Base-by-base conservation (phyloP, 2,797 vertebrate species). In the Otolemur crassicaudatus region DNA sequence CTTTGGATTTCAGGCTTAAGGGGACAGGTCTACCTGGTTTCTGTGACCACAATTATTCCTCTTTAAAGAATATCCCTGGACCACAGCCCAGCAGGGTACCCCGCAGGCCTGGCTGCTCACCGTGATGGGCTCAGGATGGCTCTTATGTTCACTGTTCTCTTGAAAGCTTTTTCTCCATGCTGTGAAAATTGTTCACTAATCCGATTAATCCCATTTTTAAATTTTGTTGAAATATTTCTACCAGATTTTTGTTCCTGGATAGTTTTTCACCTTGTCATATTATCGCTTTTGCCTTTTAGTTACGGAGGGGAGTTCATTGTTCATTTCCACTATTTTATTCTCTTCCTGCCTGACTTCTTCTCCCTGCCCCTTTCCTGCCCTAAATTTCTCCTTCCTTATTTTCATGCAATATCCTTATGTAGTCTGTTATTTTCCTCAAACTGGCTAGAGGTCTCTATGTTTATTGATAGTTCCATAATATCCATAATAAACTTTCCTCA, bases 21-120 rank as follows among this genome's bases (percentile, higher is more conserved):
- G 1, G 13, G 12, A 14, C 37, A 53, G 31, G 25, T 29, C 7
- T 60, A 2, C 0, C 0, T 4, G 5, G 23, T 22, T 60, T 22
- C 19, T 85, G 43, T 16, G 19, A 40, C 29, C 61, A 23, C 22
- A 16, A 16, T 86, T 2, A 13, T 70, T 56, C 34, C 17, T 12
- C 22, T 31, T 5, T 5, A 10, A 5, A 40, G 46, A 31, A n/a
- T 40, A 16, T 60, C 1, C 4, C 31, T 60, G 17, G 8, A 25
- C 25, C 25, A 75, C 56, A 58, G 23, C 49, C 49, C 20, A 34
- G 34, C 27, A 22, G 29, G 46, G 40, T 16, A 0, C 1, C 3
- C 9, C 22, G 2, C 8, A 27, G 7, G 7, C 31, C 2, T 34
- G n/a, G 25, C 34, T 40, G 17, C 4, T 4, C 23, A 46, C 23